These are phyloP conservation scores for Microctonus brassicae DNA, from an alignment of 2,888 invertebrate genomes.

Conservation along the genomic window DNA sequence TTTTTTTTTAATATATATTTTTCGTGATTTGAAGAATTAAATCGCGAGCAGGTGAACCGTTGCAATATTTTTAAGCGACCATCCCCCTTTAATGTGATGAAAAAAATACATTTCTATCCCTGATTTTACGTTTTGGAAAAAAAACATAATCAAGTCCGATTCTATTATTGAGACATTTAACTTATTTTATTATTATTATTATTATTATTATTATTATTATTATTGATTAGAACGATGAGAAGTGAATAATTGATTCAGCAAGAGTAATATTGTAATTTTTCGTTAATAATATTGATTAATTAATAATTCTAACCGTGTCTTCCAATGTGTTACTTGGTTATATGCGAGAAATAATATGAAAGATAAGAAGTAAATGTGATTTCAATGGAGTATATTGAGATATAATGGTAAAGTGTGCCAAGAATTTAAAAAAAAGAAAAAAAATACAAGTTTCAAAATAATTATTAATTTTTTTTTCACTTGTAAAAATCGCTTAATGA, in stretches of 20 bases:
- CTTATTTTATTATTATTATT: not conserved
- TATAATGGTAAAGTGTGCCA: not conserved
- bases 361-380: not conserved
- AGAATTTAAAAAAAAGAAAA: not conserved
- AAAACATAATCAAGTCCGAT: not conserved
- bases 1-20: conserved; percentile 23
- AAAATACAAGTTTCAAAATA: not conserved
- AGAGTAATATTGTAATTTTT: conserved; percentile 8
- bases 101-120: not conserved
- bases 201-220: conserved; percentile 6
- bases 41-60: conserved; percentile 57
- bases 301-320: conserved; percentile 3
- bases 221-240: conserved; percentile 6
- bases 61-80: conserved; percentile 64
- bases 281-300: not conserved
- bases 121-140: not conserved
- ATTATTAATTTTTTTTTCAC: conserved; percentile 25
- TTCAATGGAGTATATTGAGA: not conserved
- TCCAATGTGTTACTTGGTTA: conserved; percentile 1
- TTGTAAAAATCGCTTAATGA: conserved; percentile 11
- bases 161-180: conserved; percentile 12
- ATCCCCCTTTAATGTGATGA: not conserved
- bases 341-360: not conserved
- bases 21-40: conserved; percentile 27
- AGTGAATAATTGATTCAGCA: conserved; percentile 22